Percentiles rank a stretch among this genome's conserved stretches.
These are phyloP conservation scores for Elmis aenea DNA, from an alignment of 2,888 invertebrate genomes.

Conservation along the genomic window DNA sequence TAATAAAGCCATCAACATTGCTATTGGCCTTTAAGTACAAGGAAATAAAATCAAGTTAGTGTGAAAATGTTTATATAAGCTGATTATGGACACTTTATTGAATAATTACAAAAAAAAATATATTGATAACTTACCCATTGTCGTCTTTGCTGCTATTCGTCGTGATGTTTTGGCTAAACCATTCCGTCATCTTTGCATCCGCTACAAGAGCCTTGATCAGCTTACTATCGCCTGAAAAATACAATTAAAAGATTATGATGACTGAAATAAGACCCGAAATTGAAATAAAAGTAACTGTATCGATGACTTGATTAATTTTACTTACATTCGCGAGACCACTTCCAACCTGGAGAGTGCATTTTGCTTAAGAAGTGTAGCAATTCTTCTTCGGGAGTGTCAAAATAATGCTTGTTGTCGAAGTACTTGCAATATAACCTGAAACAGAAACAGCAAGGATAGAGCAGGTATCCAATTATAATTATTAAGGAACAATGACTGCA, in stretches of 20 bases:
- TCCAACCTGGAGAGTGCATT: constrained; percentile 78
- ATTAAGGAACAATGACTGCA: no score
- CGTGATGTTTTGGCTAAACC: constrained; percentile 76
- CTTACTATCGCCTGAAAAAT: constrained; percentile 72
- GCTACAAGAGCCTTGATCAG: constrained; percentile 80
- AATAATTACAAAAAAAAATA: constrained; percentile 1
- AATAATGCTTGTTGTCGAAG: constrained; percentile 42
- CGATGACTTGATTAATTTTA: constrained; percentile 1
- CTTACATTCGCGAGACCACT: constrained; percentile 55
- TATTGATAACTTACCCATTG: constrained; percentile 53
- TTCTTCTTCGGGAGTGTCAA: constrained; percentile 70
- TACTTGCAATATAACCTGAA: constrained; percentile 63
- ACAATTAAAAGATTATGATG: constrained; percentile 8
- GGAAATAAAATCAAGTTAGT: constrained; percentile 29
- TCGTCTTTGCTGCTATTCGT: constrained; percentile 65
- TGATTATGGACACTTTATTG: background rate
- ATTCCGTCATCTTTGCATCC: constrained; percentile 82
- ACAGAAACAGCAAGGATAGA: no score
- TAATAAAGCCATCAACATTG: constrained; percentile 87
- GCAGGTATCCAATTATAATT: no score
- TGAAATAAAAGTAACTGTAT: background rate
- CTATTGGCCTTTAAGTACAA: constrained; percentile 70
- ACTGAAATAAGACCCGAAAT: no score
- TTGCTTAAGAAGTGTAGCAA: constrained; percentile 73
- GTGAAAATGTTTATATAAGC: background rate